Conservation (phyloP, 2,113 vertebrate genomes). For the Indri indri region DNA sequence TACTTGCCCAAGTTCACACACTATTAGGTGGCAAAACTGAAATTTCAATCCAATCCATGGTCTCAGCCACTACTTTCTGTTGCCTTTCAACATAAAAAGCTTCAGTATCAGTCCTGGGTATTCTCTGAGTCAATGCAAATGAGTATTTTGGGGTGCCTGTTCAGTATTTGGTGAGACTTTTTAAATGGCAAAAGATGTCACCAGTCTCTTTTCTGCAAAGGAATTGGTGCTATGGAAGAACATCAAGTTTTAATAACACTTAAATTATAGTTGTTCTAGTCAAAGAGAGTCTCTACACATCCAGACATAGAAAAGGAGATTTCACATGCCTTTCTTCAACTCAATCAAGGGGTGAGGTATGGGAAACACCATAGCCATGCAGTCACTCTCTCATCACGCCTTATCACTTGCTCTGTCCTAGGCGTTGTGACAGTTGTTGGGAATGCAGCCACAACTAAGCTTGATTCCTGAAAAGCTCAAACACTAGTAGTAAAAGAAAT, state of each 20-base stretch:
- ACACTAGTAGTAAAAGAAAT: not conserved
- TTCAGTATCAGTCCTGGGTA: not conserved
- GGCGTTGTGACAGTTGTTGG: not conserved
- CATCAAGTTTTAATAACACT: not conserved
- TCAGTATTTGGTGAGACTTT: not conserved
- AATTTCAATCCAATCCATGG: not conserved
- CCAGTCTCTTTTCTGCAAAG: not conserved
- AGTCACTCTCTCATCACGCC: not conserved
- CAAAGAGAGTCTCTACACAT: not conserved
- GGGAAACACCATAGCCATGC: not conserved
- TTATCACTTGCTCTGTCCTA: not conserved
- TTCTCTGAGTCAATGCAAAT: not conserved
- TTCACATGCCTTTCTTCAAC: not conserved
- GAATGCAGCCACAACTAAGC: not conserved
- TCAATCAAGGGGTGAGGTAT: not conserved
- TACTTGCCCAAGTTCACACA: not conserved
- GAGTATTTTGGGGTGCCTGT: not conserved
- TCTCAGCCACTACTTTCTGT: not conserved
- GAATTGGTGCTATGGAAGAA: not conserved
- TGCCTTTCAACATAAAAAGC: slow-evolving; percentile 2
- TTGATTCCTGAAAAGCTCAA: not conserved
- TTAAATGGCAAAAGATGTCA: not conserved
- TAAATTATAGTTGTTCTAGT: not conserved
- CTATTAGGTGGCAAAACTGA: slow-evolving; percentile 22
- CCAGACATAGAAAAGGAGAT: not conserved